These are phyloP conservation scores for Hippocampus abdominalis DNA, from an alignment of 2,113 vertebrate genomes.

Conservation along the genomic window DNA sequence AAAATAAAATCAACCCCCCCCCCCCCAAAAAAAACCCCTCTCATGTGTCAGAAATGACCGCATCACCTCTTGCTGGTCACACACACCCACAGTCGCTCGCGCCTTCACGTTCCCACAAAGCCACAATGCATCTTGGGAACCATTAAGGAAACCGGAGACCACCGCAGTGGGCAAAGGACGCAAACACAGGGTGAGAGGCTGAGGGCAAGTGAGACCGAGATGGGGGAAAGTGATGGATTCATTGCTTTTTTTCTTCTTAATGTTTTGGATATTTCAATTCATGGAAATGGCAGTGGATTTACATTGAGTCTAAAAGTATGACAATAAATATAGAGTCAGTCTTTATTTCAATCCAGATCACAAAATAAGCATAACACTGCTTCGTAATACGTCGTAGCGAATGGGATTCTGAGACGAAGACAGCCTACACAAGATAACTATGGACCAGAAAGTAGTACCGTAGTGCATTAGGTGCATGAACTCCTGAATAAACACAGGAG, in stretches of 20 bases:
- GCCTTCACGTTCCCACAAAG: constrained; percentile 62
- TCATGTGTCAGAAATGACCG: constrained; percentile 68
- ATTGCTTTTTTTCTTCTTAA: not conserved
- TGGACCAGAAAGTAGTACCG: too few relatives aligned
- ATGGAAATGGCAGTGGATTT: not conserved
- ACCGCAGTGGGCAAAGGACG: constrained; percentile 73
- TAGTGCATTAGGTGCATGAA: too few relatives aligned
- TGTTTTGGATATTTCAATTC: not conserved
- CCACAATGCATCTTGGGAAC: constrained; percentile 80
- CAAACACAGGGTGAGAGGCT: constrained; percentile 68
- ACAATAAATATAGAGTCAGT: not conserved
- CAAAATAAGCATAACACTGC: not conserved
- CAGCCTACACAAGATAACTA: too few relatives aligned
- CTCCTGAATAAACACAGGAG: too few relatives aligned
- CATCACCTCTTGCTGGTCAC: constrained; percentile 48
- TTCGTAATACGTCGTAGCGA: too few relatives aligned
- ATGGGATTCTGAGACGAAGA: too few relatives aligned
- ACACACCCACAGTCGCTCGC: constrained; percentile 41
- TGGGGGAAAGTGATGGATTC: constrained; percentile 1
- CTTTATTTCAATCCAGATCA: not conserved
- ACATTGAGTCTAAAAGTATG: not conserved
- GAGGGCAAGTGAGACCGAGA: constrained; percentile 44
- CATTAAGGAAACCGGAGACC: constrained; percentile 78
- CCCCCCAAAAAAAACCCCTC: constrained; percentile 39
- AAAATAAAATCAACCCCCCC: too few relatives aligned